Conservation (phyloP, 2,888 invertebrate species). For the Chymomyza fuscimana region DNA sequence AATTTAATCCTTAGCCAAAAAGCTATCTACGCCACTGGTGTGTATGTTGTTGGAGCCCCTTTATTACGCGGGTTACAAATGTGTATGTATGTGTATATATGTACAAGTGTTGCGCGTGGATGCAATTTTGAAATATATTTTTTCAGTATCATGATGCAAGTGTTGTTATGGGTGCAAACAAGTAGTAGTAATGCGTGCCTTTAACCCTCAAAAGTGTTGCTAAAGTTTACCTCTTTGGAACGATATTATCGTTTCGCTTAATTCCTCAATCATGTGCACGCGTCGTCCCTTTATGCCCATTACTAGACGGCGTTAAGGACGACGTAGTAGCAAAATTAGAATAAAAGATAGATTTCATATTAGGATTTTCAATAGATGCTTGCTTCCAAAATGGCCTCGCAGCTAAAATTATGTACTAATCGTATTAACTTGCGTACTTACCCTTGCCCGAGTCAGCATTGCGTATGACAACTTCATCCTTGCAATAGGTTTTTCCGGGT, state of each 20-base stretch:
- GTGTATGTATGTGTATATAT: neutral
- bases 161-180: constrained; percentile 3
- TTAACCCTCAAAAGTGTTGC: neutral
- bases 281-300: constrained; percentile 99
- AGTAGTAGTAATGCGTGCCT: neutral
- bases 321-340: neutral
- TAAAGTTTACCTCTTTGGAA: constrained; percentile 95
- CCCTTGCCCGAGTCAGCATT: constrained; percentile 98
- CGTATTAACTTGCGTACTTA: constrained; percentile 76
- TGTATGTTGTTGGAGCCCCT: constrained; percentile 4
- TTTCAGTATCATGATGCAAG: constrained; percentile 21
- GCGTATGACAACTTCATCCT: constrained; percentile 96
- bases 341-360: constrained; percentile 2
- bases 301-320: constrained; percentile 82
- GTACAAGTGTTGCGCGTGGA: too few species aligned
- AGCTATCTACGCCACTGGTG: neutral
- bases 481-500: constrained; percentile 95
- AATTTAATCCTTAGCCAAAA: too few species aligned
- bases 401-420: neutral
- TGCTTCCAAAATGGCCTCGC: neutral
- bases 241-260: constrained; percentile 98
- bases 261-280: constrained; percentile 99
- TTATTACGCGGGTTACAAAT: neutral
- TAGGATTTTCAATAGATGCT: neutral
- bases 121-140: neutral